These are phyloP conservation scores for Physella acuta DNA, from an alignment of 1,140 invertebrate species.

Conservation along the genomic window DNA sequence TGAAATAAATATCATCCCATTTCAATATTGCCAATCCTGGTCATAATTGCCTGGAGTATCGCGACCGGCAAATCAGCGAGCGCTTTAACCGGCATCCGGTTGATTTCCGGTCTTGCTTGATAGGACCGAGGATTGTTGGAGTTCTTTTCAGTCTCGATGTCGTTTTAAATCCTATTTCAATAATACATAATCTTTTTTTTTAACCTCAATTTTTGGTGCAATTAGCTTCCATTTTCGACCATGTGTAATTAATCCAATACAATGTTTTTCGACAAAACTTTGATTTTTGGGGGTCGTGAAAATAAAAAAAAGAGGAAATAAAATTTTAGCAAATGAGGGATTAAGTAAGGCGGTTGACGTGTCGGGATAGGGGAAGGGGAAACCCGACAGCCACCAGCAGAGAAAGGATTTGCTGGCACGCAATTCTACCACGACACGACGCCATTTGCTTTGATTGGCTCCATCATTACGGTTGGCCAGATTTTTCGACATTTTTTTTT, in stretches of 20 bases:
- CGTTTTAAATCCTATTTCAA: too few species aligned
- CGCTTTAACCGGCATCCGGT: too few species aligned
- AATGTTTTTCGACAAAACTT: not conserved
- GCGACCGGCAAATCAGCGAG: too few species aligned
- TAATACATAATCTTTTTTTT: not conserved
- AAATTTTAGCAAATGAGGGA: not conserved
- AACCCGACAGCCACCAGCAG: not conserved
- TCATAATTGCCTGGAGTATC: too few species aligned
- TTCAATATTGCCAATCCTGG: too few species aligned
- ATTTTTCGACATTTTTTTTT: too few species aligned
- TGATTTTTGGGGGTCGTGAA: not conserved
- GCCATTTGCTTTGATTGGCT: slow-evolving; percentile 9
- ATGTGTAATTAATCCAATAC: not conserved
- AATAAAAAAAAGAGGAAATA: not conserved
- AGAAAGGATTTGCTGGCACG: not conserved
- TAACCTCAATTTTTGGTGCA: too few species aligned
- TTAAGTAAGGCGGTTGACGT: not conserved
- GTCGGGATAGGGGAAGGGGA: not conserved
- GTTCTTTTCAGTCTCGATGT: too few species aligned
- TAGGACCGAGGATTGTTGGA: too few species aligned
- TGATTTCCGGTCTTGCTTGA: too few species aligned
- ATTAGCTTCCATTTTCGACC: too few species aligned
- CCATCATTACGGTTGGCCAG: not conserved
- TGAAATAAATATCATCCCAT: too few species aligned
- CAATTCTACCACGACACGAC: slow-evolving; percentile 1